Evolutionary conservation across 1,140 invertebrate genomes (phyloP), one percentile per base, ranked within the genome.

Genomic region (Drosophila virilis): DNA sequence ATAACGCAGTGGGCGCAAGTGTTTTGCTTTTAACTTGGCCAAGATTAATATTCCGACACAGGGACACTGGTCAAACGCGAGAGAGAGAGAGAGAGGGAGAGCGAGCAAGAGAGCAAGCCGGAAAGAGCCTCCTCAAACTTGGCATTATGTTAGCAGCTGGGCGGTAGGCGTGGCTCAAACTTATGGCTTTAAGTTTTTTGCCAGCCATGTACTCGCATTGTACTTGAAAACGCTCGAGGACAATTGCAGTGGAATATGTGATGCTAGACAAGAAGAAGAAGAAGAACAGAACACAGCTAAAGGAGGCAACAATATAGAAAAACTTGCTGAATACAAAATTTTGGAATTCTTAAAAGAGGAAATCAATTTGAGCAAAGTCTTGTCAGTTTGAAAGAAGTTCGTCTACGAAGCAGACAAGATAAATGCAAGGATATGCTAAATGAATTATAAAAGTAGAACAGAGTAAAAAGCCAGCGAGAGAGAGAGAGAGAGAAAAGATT

Each of bases 11-110:
- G 81, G 82, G 74, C 82, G 82, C 82, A 78, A 86, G 85, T 81
- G 82, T 77, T 86, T 88, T 77, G 72, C 75, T 77, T 77, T 69
- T 69, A 77, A 69, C 75, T 86, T 73, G 78, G 81, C 70, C 74
- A 64, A 78, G 65, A 77, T 80, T 74, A 74, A 74, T 74, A 74
- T 74, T 67, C 38, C 50, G 35, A 13, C 46, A 67, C 50, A 52
- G 60, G 57, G 59, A 70, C 59, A 77, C 32, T 65, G 73, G 66
- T 40, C 64, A 69, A 33, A 35, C 55, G 55, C 57, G 22, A 62
- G 46, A 22, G 8, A 33, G 17, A 10, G 32, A 59, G n/a, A 12
- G 15, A 51, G n/a, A 40, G 5, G 40, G 17, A 15, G 12, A 54
- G 51, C n/a, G 40, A 54, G 28, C 33, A 1, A 9, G 22, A 45